Evolutionary conservation across 2,888 invertebrate species (phyloP), one percentile per base, ranked within the genome.

Genomic region (Megalurothrips usitatus): DNA sequence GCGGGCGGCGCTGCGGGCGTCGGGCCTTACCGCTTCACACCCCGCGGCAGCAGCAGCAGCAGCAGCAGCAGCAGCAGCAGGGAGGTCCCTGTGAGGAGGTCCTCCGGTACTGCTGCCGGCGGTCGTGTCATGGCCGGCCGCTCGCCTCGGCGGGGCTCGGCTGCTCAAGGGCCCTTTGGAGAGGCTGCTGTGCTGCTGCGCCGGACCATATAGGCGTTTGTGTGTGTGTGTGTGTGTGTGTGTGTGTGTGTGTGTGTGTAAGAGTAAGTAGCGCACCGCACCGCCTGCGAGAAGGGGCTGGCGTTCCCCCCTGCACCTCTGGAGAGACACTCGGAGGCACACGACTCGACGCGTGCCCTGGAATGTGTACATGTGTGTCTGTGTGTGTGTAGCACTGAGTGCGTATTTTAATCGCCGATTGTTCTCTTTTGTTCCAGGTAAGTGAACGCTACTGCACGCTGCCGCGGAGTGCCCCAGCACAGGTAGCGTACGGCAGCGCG

Each of bases 101-200:
- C 34, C 34, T 2, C 34, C 34, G 34, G 34, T n/a, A n/a, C n/a
- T n/a, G n/a, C 3, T 43, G 34, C 6, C 6, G 34, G 34, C 34
- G 34, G 34, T 43, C 34, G 34, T 43, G 34, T 43, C 34, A 43
- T 43, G 34, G 34, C 34, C 6, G 34, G 34, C 34, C 34, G 34
- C 34, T 43, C 34, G 6, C 9, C 11, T 68, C 26, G 68, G 9
- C 49, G 49, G 49, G 49, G 11, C 26, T 26, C 23, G 68, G 68
- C 23, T 12, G 68, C 68, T 75, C 68, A 75, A 75, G 68, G 23
- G 68, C 68, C 68, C 68, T 75, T 75, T 26, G 68, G 68, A 75
- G 68, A 75, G 68, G 68, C 68, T n/a, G n/a, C n/a, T n/a, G n/a
- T n/a, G n/a, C n/a, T n/a, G n/a, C n/a, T 58, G 58, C 6, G 58